These are phyloP conservation scores for Monomorium pharaonis DNA, from an alignment of 1,140 invertebrate genomes.

Conservation along the genomic window DNA sequence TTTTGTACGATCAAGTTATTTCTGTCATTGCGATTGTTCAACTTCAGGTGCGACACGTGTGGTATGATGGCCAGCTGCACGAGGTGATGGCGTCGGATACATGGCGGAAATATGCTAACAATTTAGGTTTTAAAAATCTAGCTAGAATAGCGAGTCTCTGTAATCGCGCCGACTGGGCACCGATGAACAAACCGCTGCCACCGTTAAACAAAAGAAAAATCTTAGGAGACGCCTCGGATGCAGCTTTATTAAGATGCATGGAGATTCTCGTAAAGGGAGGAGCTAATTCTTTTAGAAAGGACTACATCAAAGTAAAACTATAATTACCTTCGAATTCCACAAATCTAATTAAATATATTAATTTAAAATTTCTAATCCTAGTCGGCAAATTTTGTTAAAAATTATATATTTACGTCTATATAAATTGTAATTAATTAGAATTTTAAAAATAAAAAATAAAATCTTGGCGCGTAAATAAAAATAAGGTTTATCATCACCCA, in stretches of 20 bases:
- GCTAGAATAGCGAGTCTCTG: constrained; percentile 97
- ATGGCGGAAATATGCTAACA: constrained; percentile 96
- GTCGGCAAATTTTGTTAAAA: background rate
- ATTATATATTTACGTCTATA: background rate
- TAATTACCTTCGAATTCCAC: too few relatives aligned
- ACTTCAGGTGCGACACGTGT: constrained; percentile 90
- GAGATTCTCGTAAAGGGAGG: constrained; percentile 95
- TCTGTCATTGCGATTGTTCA: background rate
- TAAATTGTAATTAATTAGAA: too few relatives aligned
- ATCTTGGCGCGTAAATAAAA: constrained; percentile 81
- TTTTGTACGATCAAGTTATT: background rate
- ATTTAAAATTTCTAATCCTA: background rate
- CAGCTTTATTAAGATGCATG: constrained; percentile 98
- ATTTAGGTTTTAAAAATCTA: constrained; percentile 94
- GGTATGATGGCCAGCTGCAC: constrained; percentile 98
- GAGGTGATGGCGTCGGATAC: constrained; percentile 92
- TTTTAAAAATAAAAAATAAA: background rate
- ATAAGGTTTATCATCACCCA: background rate
- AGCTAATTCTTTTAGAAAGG: constrained; percentile 93
- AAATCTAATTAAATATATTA: background rate
- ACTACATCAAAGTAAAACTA: constrained; percentile 91
- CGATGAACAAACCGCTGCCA: constrained; percentile 86
- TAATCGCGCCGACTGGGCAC: constrained; percentile 97
- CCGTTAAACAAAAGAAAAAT: constrained; percentile 90
- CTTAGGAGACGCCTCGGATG: constrained; percentile 97